phyloP scores from a whole-genome alignment of 2,888 invertebrate species.

The Venustoraphidia nigricollis region DNA sequence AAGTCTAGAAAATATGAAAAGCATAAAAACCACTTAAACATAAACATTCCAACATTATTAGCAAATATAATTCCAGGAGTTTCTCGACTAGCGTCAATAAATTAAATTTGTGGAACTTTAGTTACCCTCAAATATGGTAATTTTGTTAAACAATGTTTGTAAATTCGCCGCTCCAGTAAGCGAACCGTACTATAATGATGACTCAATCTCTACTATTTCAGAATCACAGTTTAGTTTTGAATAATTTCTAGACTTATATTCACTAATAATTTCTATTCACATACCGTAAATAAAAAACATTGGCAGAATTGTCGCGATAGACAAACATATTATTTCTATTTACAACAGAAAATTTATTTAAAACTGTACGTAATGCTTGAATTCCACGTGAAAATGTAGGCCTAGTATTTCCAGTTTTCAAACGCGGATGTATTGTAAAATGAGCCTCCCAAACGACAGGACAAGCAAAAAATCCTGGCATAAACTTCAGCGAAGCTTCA shows the following conservation, averaged over 20 bases:
- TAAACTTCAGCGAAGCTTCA: slow-evolving; percentile 31
- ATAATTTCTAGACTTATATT: too few species aligned
- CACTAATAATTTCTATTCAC: not conserved
- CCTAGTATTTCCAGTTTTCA: slow-evolving; percentile 46
- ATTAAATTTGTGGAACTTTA: too few species aligned
- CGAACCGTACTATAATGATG: too few species aligned
- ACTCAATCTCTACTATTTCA: too few species aligned
- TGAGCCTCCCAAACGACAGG: slow-evolving; percentile 55
- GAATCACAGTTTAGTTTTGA: too few species aligned
- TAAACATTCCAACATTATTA: not conserved
- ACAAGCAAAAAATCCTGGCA: slow-evolving; percentile 57
- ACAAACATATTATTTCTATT: slow-evolving; percentile 67
- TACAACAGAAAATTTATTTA: slow-evolving; percentile 52
- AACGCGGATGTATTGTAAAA: slow-evolving; percentile 52
- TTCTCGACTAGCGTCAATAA: too few species aligned
- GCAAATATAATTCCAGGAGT: too few species aligned
- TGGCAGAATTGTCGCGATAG: slow-evolving; percentile 44
- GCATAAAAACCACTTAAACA: slow-evolving; percentile 1
- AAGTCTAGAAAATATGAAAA: slow-evolving; percentile 19
- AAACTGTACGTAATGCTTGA: slow-evolving; percentile 44
- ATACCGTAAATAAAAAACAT: slow-evolving; percentile 41
- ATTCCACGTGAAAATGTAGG: slow-evolving; percentile 44
- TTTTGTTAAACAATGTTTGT: too few species aligned
- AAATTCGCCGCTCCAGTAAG: too few species aligned
- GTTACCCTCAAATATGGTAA: too few species aligned